These are phyloP conservation scores for Hirtodrosophila duncani DNA, from an alignment of 2,888 invertebrate genomes.

Conservation along the genomic window DNA sequence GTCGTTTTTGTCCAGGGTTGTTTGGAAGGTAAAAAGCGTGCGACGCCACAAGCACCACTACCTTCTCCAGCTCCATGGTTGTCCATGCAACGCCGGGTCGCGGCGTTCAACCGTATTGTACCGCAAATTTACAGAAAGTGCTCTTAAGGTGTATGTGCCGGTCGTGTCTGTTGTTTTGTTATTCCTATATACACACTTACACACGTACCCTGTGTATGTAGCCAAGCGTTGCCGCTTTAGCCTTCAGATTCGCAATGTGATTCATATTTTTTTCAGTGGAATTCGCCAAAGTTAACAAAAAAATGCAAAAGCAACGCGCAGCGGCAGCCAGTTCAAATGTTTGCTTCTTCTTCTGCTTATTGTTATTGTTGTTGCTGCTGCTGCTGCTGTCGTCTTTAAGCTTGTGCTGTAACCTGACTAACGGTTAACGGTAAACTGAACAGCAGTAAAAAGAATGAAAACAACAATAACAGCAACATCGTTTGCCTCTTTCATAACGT, in stretches of 20 bases:
- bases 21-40: too few species aligned
- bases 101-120: not conserved
- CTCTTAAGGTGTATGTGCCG: not conserved
- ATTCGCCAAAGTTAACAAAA: not conserved
- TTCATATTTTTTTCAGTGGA: too few species aligned
- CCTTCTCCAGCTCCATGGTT: too few species aligned
- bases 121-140: not conserved
- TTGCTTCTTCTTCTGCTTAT: not conserved
- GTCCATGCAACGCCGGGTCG: not conserved
- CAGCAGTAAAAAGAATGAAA: constrained; percentile 42
- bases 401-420: constrained; percentile 51
- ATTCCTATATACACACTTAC: too few species aligned
- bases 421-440: constrained; percentile 59
- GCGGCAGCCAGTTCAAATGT: too few species aligned
- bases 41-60: too few species aligned
- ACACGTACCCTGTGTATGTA: too few species aligned
- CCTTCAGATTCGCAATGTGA: too few species aligned
- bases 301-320: too few species aligned
- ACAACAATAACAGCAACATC: constrained; percentile 15
- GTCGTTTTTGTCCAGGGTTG: not conserved
- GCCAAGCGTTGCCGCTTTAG: too few species aligned
- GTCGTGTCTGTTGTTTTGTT: not conserved
- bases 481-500: constrained; percentile 5
- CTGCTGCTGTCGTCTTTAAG: constrained; percentile 12
- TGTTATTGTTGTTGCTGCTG: constrained; percentile 23